Conservation (phyloP, 2,797 vertebrate species). For the Poeciliopsis presidionis region DNA sequence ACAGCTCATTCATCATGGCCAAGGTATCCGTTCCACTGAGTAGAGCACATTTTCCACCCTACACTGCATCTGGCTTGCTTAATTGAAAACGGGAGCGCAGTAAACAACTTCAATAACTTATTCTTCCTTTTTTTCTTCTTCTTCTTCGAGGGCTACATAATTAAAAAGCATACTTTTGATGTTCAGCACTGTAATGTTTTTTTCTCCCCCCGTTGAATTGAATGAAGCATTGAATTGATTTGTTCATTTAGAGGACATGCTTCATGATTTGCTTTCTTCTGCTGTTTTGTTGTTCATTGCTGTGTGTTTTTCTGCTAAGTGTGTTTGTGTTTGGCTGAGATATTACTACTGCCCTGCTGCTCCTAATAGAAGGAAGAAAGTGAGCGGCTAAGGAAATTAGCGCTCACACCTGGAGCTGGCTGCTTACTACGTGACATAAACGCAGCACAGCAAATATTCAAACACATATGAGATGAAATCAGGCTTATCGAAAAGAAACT, state of each 20-base stretch:
- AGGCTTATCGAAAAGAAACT: background rate
- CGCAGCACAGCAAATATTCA: background rate
- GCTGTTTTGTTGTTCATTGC: slow-evolving; percentile 26
- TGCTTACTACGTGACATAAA: background rate
- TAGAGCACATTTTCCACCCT: slow-evolving; percentile 68
- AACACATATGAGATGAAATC: background rate
- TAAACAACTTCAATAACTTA: slow-evolving; percentile 68
- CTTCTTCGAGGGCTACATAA: slow-evolving; percentile 8
- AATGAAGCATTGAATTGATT: slow-evolving; percentile 41
- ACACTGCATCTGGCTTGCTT: slow-evolving; percentile 53
- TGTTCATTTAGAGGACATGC: slow-evolving; percentile 39
- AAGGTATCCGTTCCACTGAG: slow-evolving; percentile 71
- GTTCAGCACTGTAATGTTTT: slow-evolving; percentile 21
- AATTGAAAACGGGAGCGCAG: slow-evolving; percentile 68
- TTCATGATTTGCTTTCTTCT: slow-evolving; percentile 50
- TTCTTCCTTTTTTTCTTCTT: background rate
- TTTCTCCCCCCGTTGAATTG: background rate
- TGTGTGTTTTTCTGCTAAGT: background rate
- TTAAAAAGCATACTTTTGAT: slow-evolving; percentile 51
- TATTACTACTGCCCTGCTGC: slow-evolving; percentile 12
- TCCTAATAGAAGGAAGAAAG: slow-evolving; percentile 8
- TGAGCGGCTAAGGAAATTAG: background rate
- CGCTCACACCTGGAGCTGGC: slow-evolving; percentile 9
- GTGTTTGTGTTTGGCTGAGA: slow-evolving; percentile 51
- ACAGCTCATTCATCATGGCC: slow-evolving; percentile 82